These are phyloP conservation scores for Arnoldichthys spilopterus DNA, from an alignment of 2,797 vertebrate genomes.

Conservation along the genomic window DNA sequence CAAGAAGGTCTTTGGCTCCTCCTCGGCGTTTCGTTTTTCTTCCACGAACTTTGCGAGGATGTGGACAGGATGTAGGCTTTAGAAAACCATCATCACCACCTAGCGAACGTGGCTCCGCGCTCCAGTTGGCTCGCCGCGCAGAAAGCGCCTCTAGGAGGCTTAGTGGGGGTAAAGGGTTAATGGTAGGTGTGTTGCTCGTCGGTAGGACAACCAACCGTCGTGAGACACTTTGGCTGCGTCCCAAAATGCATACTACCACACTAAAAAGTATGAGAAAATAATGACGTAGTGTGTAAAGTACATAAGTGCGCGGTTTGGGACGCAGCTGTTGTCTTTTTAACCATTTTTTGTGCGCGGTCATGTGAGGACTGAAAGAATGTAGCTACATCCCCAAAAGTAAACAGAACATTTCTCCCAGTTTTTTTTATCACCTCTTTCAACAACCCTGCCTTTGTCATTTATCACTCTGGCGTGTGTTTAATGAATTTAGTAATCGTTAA, in stretches of 20 bases:
- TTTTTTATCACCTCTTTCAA: conserved; percentile 16
- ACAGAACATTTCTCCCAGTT: conserved; percentile 27
- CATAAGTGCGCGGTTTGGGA: no score
- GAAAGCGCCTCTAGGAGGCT: not conserved
- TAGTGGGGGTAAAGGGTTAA: not conserved
- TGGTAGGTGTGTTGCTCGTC: not conserved
- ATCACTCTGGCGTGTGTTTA: not conserved
- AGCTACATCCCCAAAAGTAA: conserved; percentile 42
- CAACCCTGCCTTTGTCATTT: conserved; percentile 1
- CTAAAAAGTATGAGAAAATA: no score
- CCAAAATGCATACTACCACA: no score
- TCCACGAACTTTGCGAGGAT: not conserved
- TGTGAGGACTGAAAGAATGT: conserved; percentile 8
- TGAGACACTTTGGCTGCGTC: no score
- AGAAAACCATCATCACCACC: not conserved
- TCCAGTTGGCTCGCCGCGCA: no score
- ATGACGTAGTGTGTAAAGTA: no score
- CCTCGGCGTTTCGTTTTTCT: conserved; percentile 1
- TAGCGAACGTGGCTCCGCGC: not conserved
- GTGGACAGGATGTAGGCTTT: not conserved
- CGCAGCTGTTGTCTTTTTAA: no score
- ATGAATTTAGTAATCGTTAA: not conserved
- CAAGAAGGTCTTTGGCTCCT: conserved; percentile 25
- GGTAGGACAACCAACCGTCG: no score
- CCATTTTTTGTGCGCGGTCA: no score